Percentiles rank a stretch among this genome's conserved stretches.
Conservation (phyloP, 2,888 invertebrate genomes). For the Nineta flava region DNA sequence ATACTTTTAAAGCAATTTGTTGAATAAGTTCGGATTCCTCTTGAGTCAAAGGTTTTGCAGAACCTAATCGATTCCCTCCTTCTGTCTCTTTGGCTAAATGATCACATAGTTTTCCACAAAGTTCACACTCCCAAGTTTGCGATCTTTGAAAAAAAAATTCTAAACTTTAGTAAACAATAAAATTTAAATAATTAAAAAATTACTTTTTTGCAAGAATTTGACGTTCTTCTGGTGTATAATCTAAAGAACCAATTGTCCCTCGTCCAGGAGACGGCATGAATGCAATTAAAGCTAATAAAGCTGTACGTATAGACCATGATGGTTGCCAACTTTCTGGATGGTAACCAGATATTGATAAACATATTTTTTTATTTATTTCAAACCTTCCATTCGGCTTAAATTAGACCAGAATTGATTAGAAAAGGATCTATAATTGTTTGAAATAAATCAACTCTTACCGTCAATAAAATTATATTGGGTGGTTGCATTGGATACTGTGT, state of each 20-base stretch:
- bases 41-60: slow-evolving; percentile 27
- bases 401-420: background rate
- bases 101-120: slow-evolving; percentile 19
- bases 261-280: slow-evolving; percentile 87
- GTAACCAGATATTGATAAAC: slow-evolving; percentile 86
- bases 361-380: slow-evolving; percentile 86
- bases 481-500: slow-evolving; percentile 96
- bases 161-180: background rate
- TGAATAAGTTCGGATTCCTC: slow-evolving; percentile 35
- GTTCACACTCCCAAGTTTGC: slow-evolving; percentile 41
- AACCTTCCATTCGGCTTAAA: slow-evolving; percentile 81
- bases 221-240: slow-evolving; percentile 75
- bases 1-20: slow-evolving; percentile 35
- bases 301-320: slow-evolving; percentile 91
- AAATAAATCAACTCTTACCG: slow-evolving; percentile 32
- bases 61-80: background rate
- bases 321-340: slow-evolving; percentile 99
- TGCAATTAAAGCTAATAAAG: slow-evolving; percentile 77
- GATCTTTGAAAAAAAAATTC: slow-evolving; percentile 29
- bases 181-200: slow-evolving; percentile 19
- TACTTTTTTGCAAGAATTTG: slow-evolving; percentile 63
- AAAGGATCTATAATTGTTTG: background rate
- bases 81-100: background rate
- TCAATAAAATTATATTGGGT: slow-evolving; percentile 82
- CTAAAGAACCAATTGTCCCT: slow-evolving; percentile 81